A percentile compares a stretch with the other conserved stretches of the same genome.
These are phyloP conservation scores for Buceros bicornis DNA, from an alignment of 2,797 vertebrate species.

Conservation along the genomic window DNA sequence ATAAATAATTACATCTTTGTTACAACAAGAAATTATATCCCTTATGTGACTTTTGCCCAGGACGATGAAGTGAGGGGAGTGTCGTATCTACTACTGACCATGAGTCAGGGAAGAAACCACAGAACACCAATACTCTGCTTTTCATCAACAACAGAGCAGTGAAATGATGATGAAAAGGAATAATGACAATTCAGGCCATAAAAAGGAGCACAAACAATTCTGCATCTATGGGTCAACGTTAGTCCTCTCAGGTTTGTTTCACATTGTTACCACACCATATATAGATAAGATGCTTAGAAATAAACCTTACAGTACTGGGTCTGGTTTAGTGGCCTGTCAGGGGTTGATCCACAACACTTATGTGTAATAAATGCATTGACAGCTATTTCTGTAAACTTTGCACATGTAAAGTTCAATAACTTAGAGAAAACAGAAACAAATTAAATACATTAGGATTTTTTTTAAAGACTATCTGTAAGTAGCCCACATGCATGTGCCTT, in stretches of 20 bases:
- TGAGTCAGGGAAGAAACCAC: background rate
- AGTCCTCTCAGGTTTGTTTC: background rate
- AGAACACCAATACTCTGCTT: background rate
- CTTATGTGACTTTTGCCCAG: background rate
- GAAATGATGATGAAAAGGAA: background rate
- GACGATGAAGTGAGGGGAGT: background rate
- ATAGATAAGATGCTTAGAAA: background rate
- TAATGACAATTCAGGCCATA: conserved; percentile 15
- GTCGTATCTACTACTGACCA: background rate
- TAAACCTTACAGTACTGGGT: background rate
- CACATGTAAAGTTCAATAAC: background rate
- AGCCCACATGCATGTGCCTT: background rate
- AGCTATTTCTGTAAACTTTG: background rate
- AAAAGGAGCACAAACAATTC: conserved; percentile 30
- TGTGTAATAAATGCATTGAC: accelerated
- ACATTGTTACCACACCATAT: background rate
- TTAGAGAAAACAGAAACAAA: background rate
- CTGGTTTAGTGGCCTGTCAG: background rate
- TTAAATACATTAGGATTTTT: background rate
- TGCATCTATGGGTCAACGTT: background rate
- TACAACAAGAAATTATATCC: background rate
- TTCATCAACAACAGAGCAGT: background rate
- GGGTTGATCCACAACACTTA: background rate
- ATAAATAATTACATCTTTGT: background rate
- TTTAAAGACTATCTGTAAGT: background rate